phyloP scores from a whole-genome alignment of 2,113 vertebrate genomes.

The Neodon shergylaensis region DNA sequence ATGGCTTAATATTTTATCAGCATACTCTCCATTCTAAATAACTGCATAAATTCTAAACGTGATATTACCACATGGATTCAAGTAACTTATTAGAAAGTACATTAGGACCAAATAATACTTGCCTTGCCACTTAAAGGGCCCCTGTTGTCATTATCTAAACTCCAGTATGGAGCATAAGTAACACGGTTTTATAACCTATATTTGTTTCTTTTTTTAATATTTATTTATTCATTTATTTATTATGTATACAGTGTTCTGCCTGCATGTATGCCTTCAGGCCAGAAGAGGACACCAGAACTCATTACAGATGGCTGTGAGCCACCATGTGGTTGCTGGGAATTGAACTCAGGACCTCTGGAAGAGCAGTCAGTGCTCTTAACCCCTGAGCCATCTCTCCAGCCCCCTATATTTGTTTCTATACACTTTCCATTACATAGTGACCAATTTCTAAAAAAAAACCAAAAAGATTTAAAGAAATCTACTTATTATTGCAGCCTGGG shows the following conservation, averaged over 20 bases:
- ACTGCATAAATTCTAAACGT: background rate
- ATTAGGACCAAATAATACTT: background rate
- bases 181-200: background rate
- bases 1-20: background rate
- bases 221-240: too few relatives aligned
- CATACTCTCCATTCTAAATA: background rate
- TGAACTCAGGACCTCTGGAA: too few relatives aligned
- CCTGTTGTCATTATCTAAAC: background rate
- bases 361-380: too few relatives aligned
- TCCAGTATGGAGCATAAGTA: background rate
- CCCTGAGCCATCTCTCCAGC: too few relatives aligned
- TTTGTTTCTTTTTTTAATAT: too few relatives aligned
- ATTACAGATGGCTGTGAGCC: too few relatives aligned
- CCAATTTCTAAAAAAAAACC: background rate
- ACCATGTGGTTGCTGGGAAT: too few relatives aligned
- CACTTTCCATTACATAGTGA: background rate
- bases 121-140: background rate
- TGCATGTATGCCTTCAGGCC: too few relatives aligned
- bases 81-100: background rate
- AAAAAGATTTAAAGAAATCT: background rate
- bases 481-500: background rate
- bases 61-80: background rate
- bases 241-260: too few relatives aligned
- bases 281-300: too few relatives aligned
- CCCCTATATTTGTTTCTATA: background rate